Base-by-base conservation (phyloP, 2,113 vertebrate species). In the Acrocephalus kingi region DNA sequence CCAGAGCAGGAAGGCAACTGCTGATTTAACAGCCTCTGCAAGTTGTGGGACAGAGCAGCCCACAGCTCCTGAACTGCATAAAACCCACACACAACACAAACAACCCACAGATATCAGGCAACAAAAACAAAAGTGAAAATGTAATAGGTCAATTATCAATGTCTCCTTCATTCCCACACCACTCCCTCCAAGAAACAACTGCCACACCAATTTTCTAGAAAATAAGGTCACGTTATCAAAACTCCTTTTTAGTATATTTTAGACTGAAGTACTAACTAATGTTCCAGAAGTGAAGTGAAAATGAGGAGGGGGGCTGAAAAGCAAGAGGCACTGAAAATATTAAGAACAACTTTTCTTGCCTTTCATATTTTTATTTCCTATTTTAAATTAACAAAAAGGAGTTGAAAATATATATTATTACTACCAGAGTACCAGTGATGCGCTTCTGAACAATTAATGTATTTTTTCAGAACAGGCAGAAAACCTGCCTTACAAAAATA, bases 81-180 rank as follows among this genome's bases (percentile, higher is more conserved):
- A 35, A 88, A 55, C 6, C 24, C 10, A 13, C 21, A 49, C 35
- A 49, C 14, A 33, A 22, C 28, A 2, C 0, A 0, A 52, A 30
- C 30, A 46, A 23, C 30, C 35, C 46, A 54, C 59, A 68, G 28
- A 31, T 6, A 23, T 4, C 11, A 48, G 35, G 91, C 30, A 89
- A 71, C 13, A 83, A 45, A 95, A 95, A 63, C 1, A 55, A 92
- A 96, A 93, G 92, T 37, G 85, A 93, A 96, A 89, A 79, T 2
- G 2, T 1, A 56, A 84, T 49, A 43, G 67, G 39, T 25, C 59
- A 90, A 43, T 83, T 90, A 91, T 28, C 82, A 31, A 52, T 35
- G 35, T 30, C 37, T 87, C 46, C 30, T 87, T 71, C 81, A 46
- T 81, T 51, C 35, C 52, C 59, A 72, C 28, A 67, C 59, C 75